Evolutionary conservation across 2,113 vertebrate genomes (phyloP).

Genomic region (Aleadryas rufinucha): DNA sequence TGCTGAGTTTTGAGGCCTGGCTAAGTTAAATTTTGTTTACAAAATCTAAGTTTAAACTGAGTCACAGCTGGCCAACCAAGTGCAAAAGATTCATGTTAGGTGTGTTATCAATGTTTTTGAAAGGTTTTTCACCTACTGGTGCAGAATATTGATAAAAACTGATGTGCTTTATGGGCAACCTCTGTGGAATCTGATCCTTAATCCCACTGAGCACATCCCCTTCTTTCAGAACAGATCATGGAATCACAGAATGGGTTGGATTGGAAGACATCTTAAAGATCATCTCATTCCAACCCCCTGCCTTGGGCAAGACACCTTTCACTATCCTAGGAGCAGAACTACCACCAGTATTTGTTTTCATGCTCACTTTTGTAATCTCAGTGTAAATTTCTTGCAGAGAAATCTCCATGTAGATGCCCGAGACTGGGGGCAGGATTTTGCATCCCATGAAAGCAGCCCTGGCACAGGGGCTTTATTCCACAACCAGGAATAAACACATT

Average conservation of each 20-base stretch:
- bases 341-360: not conserved
- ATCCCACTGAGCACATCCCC: not conserved
- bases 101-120: not conserved
- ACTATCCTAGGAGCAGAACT: not conserved
- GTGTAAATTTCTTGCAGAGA: not conserved
- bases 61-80: not conserved
- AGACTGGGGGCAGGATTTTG: not conserved
- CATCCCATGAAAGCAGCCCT: not conserved
- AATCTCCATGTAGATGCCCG: rapidly evolving
- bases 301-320: not conserved
- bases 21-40: not conserved
- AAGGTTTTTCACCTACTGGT: not conserved
- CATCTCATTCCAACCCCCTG: not conserved
- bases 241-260: not conserved
- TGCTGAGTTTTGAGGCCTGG: not conserved
- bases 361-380: not conserved
- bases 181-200: not conserved
- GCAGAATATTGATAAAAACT: not conserved
- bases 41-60: not conserved
- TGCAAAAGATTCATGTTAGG: not conserved
- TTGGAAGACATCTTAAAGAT: not conserved
- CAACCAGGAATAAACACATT: not conserved
- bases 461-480: not conserved
- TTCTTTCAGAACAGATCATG: not conserved
- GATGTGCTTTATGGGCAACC: not conserved